A percentile compares a stretch with the other conserved stretches of the same genome.
Conservation (phyloP, 2,797 vertebrate genomes). For the Myotis daubentonii region DNA sequence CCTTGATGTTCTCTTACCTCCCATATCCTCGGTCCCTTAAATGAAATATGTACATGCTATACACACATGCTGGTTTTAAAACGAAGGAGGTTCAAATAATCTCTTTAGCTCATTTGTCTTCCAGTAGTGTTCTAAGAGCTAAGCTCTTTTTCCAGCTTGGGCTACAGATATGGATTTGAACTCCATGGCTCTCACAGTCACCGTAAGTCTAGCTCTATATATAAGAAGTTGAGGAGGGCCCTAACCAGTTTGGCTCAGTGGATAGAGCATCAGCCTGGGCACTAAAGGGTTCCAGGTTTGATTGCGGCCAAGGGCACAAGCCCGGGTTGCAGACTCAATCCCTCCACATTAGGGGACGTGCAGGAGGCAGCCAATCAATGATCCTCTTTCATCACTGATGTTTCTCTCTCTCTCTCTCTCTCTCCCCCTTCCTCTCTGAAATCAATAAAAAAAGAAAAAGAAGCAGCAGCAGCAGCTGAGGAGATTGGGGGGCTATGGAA, state of each 20-base stretch:
- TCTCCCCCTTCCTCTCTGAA: no score
- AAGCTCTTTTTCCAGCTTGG: neutral
- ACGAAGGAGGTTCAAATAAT: neutral
- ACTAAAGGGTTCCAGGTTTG: no score
- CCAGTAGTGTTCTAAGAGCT: neutral
- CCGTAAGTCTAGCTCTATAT: neutral
- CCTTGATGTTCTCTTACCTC: constrained; percentile 45
- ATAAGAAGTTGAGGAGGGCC: neutral
- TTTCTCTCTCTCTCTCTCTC: no score
- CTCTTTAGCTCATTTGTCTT: constrained; percentile 26
- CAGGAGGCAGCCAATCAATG: no score
- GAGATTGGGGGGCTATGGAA: neutral
- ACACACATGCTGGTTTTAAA: constrained; percentile 12
- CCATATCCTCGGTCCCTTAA: neutral
- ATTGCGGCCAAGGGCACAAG: no score
- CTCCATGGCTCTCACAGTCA: neutral
- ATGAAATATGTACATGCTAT: neutral
- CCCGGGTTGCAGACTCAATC: no score
- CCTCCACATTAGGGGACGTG: no score
- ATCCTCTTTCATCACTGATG: no score
- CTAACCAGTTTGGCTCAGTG: no score
- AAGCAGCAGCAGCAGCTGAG: no score
- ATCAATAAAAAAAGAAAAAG: no score
- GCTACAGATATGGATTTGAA: neutral
- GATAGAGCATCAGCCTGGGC: no score